Evolutionary conservation across 1,140 invertebrate species (phyloP).

Genomic region (Cyclargus thomasi): DNA sequence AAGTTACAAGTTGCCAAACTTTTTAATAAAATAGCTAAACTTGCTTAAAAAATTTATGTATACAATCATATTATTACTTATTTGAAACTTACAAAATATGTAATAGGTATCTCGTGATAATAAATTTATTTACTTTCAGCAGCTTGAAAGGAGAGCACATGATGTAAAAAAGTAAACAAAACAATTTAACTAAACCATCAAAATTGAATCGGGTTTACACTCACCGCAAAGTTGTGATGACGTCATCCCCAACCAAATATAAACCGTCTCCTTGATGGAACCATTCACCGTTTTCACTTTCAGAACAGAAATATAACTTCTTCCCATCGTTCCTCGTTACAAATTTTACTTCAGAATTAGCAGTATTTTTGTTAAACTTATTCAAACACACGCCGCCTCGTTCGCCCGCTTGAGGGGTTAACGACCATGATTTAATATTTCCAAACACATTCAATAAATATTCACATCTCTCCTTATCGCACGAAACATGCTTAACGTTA

Average conservation of each 20-base stretch:
- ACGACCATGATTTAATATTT: slow-evolving; percentile 46
- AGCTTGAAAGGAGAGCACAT: background rate
- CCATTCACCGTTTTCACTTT: slow-evolving; percentile 41
- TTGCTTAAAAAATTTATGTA: no score
- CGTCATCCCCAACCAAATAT: slow-evolving; percentile 54
- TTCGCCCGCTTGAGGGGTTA: slow-evolving; percentile 40
- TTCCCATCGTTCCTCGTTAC: slow-evolving; percentile 24
- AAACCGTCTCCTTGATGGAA: slow-evolving; percentile 39
- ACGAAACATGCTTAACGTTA: slow-evolving; percentile 37
- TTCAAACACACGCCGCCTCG: slow-evolving; percentile 32
- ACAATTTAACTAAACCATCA: slow-evolving; percentile 9
- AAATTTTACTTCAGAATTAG: slow-evolving; percentile 29
- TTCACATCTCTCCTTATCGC: slow-evolving; percentile 45
- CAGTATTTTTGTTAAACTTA: slow-evolving; percentile 25
- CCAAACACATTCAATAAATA: slow-evolving; percentile 51
- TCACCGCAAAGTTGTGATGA: slow-evolving; percentile 26
- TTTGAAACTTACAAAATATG: no score
- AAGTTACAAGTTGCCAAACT: no score
- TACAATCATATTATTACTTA: no score
- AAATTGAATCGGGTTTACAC: background rate
- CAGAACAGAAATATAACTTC: slow-evolving; percentile 52
- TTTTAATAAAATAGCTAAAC: no score
- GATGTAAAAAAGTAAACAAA: slow-evolving; percentile 9
- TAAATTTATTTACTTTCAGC: background rate
- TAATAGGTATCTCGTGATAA: no score